A percentile compares a stretch with the other conserved stretches of the same genome.
phyloP scores from a whole-genome alignment of 2,113 vertebrate species.

The Empidonax traillii region DNA sequence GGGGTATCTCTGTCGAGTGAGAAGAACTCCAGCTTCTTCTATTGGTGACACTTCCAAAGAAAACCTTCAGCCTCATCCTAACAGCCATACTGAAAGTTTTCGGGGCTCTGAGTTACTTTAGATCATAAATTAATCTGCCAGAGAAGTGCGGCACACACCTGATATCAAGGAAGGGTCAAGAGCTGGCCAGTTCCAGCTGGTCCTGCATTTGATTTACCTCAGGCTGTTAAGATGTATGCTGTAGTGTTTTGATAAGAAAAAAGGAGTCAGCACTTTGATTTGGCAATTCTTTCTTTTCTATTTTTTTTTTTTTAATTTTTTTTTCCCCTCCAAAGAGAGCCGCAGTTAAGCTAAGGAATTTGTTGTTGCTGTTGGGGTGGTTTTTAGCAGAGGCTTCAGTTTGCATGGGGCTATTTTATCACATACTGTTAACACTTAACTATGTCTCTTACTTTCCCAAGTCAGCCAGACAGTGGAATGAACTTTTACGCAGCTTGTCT shows the following conservation, averaged over 20 bases:
- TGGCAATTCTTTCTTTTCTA: constrained; percentile 35
- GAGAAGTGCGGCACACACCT: constrained; percentile 54
- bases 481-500: not conserved
- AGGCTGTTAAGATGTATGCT: constrained; percentile 61
- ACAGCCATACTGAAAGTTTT: constrained; percentile 22
- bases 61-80: not conserved
- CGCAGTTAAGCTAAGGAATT: constrained; percentile 50
- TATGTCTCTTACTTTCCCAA: not conserved
- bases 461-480: not conserved
- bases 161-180: constrained; percentile 62
- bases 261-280: constrained; percentile 78
- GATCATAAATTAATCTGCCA: constrained; percentile 60
- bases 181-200: constrained; percentile 68
- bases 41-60: not conserved
- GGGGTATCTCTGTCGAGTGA: accelerated
- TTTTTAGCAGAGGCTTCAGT: constrained; percentile 56
- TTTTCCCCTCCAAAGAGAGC: not conserved
- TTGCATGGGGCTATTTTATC: constrained; percentile 50
- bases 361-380: constrained; percentile 59
- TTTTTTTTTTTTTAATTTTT: too few species aligned
- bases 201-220: constrained; percentile 70
- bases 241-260: constrained; percentile 73
- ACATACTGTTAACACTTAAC: constrained; percentile 54
- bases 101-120: constrained; percentile 20
- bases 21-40: not conserved